Base-by-base conservation (phyloP, 1,140 invertebrate species). In the Aphelenchoides fujianensis region DNA sequence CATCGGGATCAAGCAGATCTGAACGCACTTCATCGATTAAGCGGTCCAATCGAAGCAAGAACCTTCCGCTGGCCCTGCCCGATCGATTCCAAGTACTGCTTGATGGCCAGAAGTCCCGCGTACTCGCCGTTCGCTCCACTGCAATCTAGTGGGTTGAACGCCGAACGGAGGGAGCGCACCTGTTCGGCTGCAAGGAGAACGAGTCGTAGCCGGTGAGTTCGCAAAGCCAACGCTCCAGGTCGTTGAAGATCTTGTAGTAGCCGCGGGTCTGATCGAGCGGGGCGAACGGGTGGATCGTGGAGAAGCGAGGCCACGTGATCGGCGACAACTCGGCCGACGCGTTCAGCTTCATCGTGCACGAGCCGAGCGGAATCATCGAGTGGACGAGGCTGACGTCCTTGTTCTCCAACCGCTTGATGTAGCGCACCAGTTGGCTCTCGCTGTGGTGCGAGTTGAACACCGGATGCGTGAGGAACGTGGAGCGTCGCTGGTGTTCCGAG, bases 311-410 rank as follows among this genome's bases (percentile, higher is more conserved):
- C 86, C 95, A 92, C 16, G 94, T 95, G 78, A 93, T 95, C 19
- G 72, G 75, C 34, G 97, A 94, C 92, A 99, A 94, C 86, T 98
- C 95, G 0, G 94, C 96, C 0, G 95, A 96, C 9, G 93, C 92
- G 84, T 98, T 99, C 0, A 99, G 85, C 86, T 99, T 99, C 97
- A 99, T 99, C 12, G 97, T 99, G 83, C 97, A 99, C 0, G 95
- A 98, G 19, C 97, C 96, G 82, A 99, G 86, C 1, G 97, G 95
- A 82, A 98, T 99, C 96, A 99, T 99, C 0, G 94, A 97, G 85
- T 99, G 96, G 0, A 97, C 95, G 12, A 99, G 86, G 0, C 95
- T 98, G 41, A 99, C 89, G 82, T 99, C 97, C 87, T 97, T 98
- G 82, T 98, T 99, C 86, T 98, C 97, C 66, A 99, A 86, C 30